Evolutionary conservation across 2,113 vertebrate genomes (phyloP), one percentile per base, ranked within the genome.

Genomic region (Ibidorhyncha struthersii): DNA sequence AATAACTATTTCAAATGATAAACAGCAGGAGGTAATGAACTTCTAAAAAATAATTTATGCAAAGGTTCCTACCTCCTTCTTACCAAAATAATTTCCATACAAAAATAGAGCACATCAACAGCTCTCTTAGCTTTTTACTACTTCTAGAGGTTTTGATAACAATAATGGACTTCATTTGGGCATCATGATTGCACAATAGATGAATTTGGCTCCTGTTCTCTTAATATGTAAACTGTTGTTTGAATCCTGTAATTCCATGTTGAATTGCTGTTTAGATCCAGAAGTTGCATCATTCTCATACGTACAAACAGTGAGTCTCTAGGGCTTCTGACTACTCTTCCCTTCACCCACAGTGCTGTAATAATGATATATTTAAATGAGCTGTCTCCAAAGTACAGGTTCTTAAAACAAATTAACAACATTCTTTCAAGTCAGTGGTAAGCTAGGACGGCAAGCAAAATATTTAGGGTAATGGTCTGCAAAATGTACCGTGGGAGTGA

Each of bases 281-380:
- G 97, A 95, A 97, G 97, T 98, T 98, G 98, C 98, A 98, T 98
- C 98, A 98, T 98, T 96, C 97, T 98, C 96, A 70, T 94, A 94
- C 2, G 86, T 98, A 96, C 97, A 98, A 98, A 98, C 98, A 98
- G 79, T 19, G 95, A 96, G 83, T 98, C 98, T 96, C 98, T 94
- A 96, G 98, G 97, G 98, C 90, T 97, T 96, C 96, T 94, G 93
- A 94, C 91, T 97, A 93, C 70, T 97, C 96, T 97, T 97, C 97
- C 92, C 97, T 97, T 97, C 90, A 97, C 96, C 96, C 97, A 94
- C 91, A 90, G 94, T 96, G 97, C 97, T 98, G 84, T 97, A 96
- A 97, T 98, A 95, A 97, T 95, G 95, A 96, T 96, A 89, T 88
- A 97, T 98, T 98, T 98, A 98, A 98, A 97, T 96, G 90, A 98